phyloP scores from a whole-genome alignment of 2,797 vertebrate genomes.

The Pachyuromys duprasi region DNA sequence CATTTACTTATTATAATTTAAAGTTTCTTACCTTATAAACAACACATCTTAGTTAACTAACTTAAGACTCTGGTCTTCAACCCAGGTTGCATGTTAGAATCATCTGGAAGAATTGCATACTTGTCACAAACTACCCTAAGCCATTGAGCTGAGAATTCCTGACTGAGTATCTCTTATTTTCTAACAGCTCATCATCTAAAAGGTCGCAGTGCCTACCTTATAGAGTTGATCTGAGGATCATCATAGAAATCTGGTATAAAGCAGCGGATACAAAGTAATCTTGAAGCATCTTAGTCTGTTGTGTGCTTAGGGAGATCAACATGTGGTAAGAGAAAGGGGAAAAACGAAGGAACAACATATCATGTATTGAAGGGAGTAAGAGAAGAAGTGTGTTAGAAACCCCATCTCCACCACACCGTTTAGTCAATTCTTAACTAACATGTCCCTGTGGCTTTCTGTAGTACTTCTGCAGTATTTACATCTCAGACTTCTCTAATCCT shows the following conservation, averaged over 20 bases:
- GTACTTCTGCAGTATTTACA: neutral
- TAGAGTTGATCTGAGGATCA: neutral
- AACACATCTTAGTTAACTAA: neutral
- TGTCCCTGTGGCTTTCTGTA: neutral
- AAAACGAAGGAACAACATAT: neutral
- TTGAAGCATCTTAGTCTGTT: neutral
- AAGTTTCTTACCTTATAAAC: neutral
- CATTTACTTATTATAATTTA: constrained; percentile 30
- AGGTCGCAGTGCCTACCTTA: neutral
- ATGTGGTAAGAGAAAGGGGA: neutral
- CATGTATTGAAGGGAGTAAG: too few relatives aligned
- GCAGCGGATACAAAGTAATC: neutral
- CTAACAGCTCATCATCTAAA: neutral
- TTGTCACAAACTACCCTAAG: neutral
- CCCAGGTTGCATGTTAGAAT: neutral
- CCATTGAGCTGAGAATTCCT: neutral
- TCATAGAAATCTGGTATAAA: neutral
- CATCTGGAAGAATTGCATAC: neutral
- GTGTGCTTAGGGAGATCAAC: neutral
- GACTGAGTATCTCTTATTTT: neutral
- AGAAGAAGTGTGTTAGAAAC: too few relatives aligned
- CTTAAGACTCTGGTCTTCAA: neutral
- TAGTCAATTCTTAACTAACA: neutral
- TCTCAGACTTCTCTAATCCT: neutral
- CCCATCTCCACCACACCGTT: neutral